Percentiles rank a stretch among this genome's conserved stretches.
phyloP scores from a whole-genome alignment of 2,797 vertebrate genomes.

The Gobionotothen gibberifrons region DNA sequence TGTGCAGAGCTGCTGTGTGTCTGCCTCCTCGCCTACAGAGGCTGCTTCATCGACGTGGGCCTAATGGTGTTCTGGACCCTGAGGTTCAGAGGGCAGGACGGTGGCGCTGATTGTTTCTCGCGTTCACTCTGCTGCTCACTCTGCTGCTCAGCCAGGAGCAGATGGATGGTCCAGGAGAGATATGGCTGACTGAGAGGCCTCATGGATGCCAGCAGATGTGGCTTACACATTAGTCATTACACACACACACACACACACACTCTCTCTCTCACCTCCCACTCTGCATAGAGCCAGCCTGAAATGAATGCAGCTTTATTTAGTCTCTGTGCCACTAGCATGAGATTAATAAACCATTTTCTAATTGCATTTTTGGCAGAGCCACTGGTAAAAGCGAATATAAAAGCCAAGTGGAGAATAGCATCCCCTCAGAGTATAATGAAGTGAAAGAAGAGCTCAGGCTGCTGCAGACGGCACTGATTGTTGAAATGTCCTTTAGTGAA shows the following conservation, averaged over 20 bases:
- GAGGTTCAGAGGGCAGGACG: conserved; percentile 46
- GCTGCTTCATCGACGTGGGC: conserved; percentile 38
- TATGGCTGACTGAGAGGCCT: conserved; percentile 59
- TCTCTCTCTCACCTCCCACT: conserved; percentile 28
- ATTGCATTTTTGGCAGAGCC: conserved; percentile 75
- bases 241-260: neutral
- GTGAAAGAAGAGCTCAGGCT: conserved; percentile 58
- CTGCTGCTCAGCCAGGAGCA: conserved; percentile 50
- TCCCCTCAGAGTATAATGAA: conserved; percentile 63
- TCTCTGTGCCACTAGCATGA: conserved; percentile 71
- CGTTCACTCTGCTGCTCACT: conserved; percentile 38
- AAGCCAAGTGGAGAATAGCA: conserved; percentile 60
- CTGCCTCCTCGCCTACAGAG: conserved; percentile 31
- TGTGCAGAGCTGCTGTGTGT: conserved; percentile 28
- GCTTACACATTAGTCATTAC: conserved; percentile 71
- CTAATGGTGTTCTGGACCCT: conserved; percentile 46
- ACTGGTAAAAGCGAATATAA: conserved; percentile 59
- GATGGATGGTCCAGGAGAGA: conserved; percentile 62
- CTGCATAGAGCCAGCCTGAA: conserved; percentile 52
- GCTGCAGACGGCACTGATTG: conserved; percentile 56
- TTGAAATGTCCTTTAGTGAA: conserved; percentile 62
- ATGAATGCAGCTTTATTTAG: conserved; percentile 72
- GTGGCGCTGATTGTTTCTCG: conserved; percentile 47
- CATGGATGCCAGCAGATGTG: conserved; percentile 69
- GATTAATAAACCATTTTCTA: conserved; percentile 82